Evolutionary conservation across 2,113 vertebrate genomes (phyloP), one percentile per base, ranked within the genome.

Genomic region (Osmerus eperlanus): DNA sequence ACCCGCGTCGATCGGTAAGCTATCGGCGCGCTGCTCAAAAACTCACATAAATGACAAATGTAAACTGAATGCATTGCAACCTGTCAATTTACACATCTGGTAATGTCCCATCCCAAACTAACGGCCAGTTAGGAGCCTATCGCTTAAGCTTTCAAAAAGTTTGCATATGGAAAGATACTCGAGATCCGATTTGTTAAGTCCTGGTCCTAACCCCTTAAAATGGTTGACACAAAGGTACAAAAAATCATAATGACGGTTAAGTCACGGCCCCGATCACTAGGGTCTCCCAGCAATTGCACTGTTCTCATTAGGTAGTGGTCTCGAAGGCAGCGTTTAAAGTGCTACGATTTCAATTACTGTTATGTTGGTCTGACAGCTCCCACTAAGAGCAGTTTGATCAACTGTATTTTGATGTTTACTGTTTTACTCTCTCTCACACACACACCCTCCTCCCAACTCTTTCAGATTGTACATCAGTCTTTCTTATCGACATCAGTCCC

Each of bases 161-260:
- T 58, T n/a, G 21, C 54, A 1, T 28, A 23, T 19, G 51, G 19
- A 25, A 47, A 47, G 41, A 47, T 47, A 5, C 41, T 7, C 41
- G 41, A 47, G 5, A 11, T 47, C 41, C 2, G 41, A 47, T 47
- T 47, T 18, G 36, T 74, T 21, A 19, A 19, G 78, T 72, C 87
- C 83, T 76, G 80, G 85, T 90, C 89, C 86, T 86, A 90, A 85
- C 86, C 85, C 78, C 84, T 69, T 61, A 81, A 85, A 85, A 55
- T 36, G 5, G 1, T 28, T 21, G 62, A 36, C n/a, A 62, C 13
- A 56, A 3, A 4, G 54, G 15, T 9, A 18, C 18, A 58, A 58
- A 58, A n/a, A n/a, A n/a, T 28, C 55, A 85, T 92, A 89, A 91
- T 91, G 88, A 81, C 85, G 83, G 81, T 78, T 85, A 77, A 85